Conservation (phyloP, 2,797 vertebrate genomes). For the Calcarius lapponicus region DNA sequence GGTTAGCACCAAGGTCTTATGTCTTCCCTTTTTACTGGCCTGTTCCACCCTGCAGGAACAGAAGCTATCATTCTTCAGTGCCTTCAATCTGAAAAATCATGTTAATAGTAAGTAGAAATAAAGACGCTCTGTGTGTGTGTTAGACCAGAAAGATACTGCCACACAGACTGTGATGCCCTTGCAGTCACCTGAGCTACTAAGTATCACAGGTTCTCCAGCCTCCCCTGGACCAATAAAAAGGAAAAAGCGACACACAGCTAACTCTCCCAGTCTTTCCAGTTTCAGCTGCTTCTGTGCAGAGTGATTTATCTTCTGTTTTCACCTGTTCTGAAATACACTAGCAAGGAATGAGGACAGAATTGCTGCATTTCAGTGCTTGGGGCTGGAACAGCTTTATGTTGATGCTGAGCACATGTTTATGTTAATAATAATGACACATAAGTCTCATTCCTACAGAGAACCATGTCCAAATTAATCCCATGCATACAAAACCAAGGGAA, state of each 20-base stretch:
- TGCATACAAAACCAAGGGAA: not conserved
- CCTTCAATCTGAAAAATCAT: not conserved
- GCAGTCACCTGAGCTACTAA: not conserved
- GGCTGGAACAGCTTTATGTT: constrained; percentile 11
- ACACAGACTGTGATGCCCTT: not conserved
- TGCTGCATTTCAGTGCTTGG: not conserved
- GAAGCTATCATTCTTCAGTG: not conserved
- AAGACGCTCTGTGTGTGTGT: not conserved
- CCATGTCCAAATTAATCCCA: not conserved
- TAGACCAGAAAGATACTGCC: not conserved
- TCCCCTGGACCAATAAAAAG: not conserved
- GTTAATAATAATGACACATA: not conserved
- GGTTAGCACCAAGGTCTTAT: not conserved
- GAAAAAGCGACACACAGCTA: rapidly evolving
- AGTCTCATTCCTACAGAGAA: not conserved
- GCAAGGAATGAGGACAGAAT: not conserved
- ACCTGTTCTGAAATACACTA: not conserved
- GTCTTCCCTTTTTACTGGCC: not conserved
- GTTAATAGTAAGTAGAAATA: not conserved
- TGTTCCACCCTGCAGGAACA: not conserved
- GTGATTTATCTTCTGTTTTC: not conserved
- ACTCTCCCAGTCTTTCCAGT: not conserved
- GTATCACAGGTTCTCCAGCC: not conserved
- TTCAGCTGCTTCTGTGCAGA: not conserved
- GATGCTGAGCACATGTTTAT: not conserved